phyloP scores from a whole-genome alignment of 2,888 invertebrate species.

The Lordiphosa andalusiaca region DNA sequence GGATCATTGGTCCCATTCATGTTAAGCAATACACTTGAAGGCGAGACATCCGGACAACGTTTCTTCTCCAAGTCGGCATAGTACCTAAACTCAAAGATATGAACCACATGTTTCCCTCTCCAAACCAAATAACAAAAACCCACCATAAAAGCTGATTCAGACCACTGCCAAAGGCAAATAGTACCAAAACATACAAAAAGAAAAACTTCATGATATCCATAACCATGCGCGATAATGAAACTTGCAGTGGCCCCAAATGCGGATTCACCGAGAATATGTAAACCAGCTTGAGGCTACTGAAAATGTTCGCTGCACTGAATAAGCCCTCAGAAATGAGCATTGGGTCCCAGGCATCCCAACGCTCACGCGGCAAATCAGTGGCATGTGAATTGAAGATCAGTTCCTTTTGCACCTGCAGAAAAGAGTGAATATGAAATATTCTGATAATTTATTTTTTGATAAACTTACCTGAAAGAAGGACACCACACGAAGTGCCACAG shows the following conservation, averaged over 20 bases:
- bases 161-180: conserved; percentile 98
- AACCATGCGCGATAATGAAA: conserved; percentile 95
- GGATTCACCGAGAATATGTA: conserved; percentile 99
- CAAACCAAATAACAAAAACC: conserved; percentile 13
- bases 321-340: conserved; percentile 97
- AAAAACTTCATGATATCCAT: conserved; percentile 98
- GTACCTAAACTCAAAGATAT: conserved; percentile 83
- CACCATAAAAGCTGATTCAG: conserved; percentile 80
- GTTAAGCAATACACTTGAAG: conserved; percentile 79
- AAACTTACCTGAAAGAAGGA: conserved; percentile 91
- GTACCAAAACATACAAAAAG: conserved; percentile 93
- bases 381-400: conserved; percentile 83
- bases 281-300: conserved; percentile 92
- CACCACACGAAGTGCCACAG: conserved; percentile 95
- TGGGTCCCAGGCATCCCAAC: conserved; percentile 99
- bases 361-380: conserved; percentile 87
- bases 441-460: fast-evolving
- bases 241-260: conserved; percentile 94
- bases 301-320: conserved; percentile 99
- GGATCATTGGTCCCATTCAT: conserved; percentile 81
- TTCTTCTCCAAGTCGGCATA: conserved; percentile 95
- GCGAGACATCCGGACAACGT: conserved; percentile 84
- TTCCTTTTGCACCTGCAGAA: conserved; percentile 87
- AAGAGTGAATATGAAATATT: not conserved
- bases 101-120: not conserved